Percentiles rank a stretch among this genome's conserved stretches.
phyloP scores from a whole-genome alignment of 2,797 vertebrate species.

The Bovichtus diacanthus region DNA sequence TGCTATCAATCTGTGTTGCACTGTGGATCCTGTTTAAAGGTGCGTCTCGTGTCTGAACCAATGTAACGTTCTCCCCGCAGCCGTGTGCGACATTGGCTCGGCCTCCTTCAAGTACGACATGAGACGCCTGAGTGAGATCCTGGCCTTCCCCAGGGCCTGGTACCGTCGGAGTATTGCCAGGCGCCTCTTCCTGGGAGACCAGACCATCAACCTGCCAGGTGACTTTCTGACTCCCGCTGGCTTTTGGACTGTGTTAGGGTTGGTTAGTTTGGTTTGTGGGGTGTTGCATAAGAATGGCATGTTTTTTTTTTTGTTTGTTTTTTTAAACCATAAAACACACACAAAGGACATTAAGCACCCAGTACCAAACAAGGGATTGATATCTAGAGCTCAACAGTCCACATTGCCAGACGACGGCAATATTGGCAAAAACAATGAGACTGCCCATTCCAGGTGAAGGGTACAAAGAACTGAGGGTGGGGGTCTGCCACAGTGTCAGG shows the following conservation, averaged over 20 bases:
- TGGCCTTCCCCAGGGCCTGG: constrained; percentile 98
- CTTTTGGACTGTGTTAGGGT: not conserved
- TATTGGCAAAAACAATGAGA: too few relatives aligned
- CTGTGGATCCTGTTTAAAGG: not conserved
- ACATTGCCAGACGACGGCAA: too few relatives aligned
- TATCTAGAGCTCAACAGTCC: too few relatives aligned
- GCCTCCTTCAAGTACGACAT: constrained; percentile 99
- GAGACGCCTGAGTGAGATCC: constrained; percentile 97
- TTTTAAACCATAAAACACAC: too few relatives aligned
- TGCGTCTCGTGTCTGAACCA: not conserved
- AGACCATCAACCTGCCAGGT: constrained; percentile 97
- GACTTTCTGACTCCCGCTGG: constrained; percentile 46
- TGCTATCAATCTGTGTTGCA: not conserved
- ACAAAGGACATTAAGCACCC: too few relatives aligned
- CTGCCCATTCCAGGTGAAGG: too few relatives aligned
- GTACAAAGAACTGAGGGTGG: too few relatives aligned
- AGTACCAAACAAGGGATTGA: too few relatives aligned
- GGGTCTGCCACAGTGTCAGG: too few relatives aligned
- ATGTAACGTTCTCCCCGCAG: constrained; percentile 73
- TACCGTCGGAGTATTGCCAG: constrained; percentile 97
- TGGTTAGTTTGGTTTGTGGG: not conserved
- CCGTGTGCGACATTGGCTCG: constrained; percentile 98
- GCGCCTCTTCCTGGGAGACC: constrained; percentile 96
- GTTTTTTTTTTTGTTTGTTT: too few relatives aligned
- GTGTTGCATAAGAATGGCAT: not conserved